A percentile compares a stretch with the other conserved stretches of the same genome.
These are phyloP conservation scores for Elymnias hypermnestra DNA, from an alignment of 1,140 invertebrate genomes.

Conservation along the genomic window DNA sequence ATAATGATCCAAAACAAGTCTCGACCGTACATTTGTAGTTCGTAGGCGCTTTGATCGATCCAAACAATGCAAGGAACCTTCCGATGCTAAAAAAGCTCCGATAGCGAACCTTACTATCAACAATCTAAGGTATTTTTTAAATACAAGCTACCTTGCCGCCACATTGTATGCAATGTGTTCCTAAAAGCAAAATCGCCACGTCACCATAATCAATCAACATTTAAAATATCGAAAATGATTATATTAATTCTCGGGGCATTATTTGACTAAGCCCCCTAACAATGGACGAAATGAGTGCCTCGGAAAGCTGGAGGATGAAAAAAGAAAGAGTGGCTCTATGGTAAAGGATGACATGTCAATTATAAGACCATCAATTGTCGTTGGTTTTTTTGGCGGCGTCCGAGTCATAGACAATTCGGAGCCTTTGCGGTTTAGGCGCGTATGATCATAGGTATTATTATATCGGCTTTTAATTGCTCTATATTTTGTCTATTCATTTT, in stretches of 20 bases:
- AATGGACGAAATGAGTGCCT: slow-evolving; percentile 55
- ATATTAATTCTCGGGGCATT: slow-evolving; percentile 67
- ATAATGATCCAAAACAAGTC: slow-evolving; percentile 25
- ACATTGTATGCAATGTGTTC: slow-evolving; percentile 1
- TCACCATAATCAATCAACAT: slow-evolving; percentile 72
- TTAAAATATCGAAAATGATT: slow-evolving; percentile 68
- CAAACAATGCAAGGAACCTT: slow-evolving; percentile 23
- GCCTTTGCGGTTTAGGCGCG: slow-evolving; percentile 33
- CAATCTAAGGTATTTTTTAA: slow-evolving; percentile 24
- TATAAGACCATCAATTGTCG: slow-evolving; percentile 58
- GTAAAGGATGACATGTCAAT: slow-evolving; percentile 63
- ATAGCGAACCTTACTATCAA: slow-evolving; percentile 30
- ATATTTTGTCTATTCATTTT: background rate
- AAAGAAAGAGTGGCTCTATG: slow-evolving; percentile 40
- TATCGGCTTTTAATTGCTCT: background rate
- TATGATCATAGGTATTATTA: slow-evolving; percentile 1
- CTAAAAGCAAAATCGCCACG: slow-evolving; percentile 34
- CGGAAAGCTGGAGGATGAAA: slow-evolving; percentile 35
- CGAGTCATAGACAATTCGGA: slow-evolving; percentile 39
- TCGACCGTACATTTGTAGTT: slow-evolving; percentile 15
- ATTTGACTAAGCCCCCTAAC: slow-evolving; percentile 65
- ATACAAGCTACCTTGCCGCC: background rate
- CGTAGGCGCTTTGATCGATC: slow-evolving; percentile 24
- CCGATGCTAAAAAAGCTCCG: slow-evolving; percentile 7
- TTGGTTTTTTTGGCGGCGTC: slow-evolving; percentile 24